These are phyloP conservation scores for Dryas iulia DNA, from an alignment of 1,140 invertebrate species.

Conservation along the genomic window DNA sequence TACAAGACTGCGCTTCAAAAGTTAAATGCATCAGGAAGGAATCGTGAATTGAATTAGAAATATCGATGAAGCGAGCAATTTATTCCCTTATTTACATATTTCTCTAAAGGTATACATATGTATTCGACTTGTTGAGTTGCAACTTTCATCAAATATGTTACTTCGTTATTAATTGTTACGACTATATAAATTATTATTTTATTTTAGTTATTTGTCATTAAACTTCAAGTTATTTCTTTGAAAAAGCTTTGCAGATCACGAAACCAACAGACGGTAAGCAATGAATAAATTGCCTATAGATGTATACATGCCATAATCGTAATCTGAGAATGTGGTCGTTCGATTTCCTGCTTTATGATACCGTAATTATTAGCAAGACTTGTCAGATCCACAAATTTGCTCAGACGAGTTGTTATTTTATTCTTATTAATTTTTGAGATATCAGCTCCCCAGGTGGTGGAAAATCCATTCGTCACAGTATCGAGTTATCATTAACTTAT, in stretches of 20 bases:
- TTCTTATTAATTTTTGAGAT: conserved; percentile 20
- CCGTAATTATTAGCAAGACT: conserved; percentile 12
- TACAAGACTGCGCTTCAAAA: conserved; percentile 17
- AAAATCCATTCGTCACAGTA: conserved; percentile 58
- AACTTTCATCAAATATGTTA: neutral
- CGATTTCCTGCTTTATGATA: conserved; percentile 14
- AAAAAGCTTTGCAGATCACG: neutral
- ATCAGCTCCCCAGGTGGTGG: conserved; percentile 51
- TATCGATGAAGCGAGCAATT: neutral
- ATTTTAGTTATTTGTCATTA: no score
- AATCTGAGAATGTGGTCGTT: conserved; percentile 17
- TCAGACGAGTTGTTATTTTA: conserved; percentile 7
- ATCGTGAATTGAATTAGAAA: conserved; percentile 17
- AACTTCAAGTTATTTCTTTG: neutral
- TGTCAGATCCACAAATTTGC: conserved; percentile 17
- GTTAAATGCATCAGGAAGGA: conserved; percentile 21
- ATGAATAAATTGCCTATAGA: neutral
- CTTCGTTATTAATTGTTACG: neutral
- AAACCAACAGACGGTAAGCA: neutral
- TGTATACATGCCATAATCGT: neutral
- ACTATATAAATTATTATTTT: neutral
- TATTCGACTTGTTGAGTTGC: neutral
- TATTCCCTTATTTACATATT: neutral
- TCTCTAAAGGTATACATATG: conserved; percentile 14
- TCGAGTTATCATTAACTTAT: conserved; percentile 45